Base-by-base conservation (phyloP, 2,797 vertebrate species). In the Chelon labrosus region DNA sequence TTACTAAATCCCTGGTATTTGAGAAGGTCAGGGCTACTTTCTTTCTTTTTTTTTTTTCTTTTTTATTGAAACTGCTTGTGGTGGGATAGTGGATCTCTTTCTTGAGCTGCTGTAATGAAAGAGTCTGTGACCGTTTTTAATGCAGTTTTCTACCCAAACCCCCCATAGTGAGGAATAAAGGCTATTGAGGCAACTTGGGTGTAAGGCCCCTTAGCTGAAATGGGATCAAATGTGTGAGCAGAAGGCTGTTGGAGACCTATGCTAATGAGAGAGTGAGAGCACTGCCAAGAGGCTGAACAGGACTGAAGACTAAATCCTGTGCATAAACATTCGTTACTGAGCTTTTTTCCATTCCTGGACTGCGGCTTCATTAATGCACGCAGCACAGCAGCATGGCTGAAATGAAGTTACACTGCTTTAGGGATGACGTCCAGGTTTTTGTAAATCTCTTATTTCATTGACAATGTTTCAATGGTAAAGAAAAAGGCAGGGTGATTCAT, bases 201-300 rank as follows among this genome's bases (percentile, higher is more conserved):
- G 70, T 80, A 61, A 79, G 85, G 84, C 86, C 81, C 80, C 82
- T 57, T 65, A 14, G 52, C 57, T 86, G 81, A 89, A 88, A 91
- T 79, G 83, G 57, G 80, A 89, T 84, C 83, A 87, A 88, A 86
- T 71, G 78, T 62, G 82, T 61, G 66, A 85, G 86, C 58, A 69
- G 72, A 77, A 54, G 72, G 65, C 84, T 62, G 78, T 76, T 85
- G 86, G 53, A 86, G 82, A 81, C 49, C 65, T 83, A 49, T 89
- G 88, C 80, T 89, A 91, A 92, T 92, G 82, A 83, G 83, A 66
- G 37, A 22, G 31, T 1, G 31, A 19, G 16, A 55, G 22, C 60
- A 5, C 72, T 83, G 88, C 86, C 86, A 91, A 77, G 57, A 67
- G 51, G 71, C 64, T 71, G 65, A 75, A 76, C 3, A 14, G 73